Base-by-base conservation (phyloP, 1,140 invertebrate species). In the Solenopsis invicta region DNA sequence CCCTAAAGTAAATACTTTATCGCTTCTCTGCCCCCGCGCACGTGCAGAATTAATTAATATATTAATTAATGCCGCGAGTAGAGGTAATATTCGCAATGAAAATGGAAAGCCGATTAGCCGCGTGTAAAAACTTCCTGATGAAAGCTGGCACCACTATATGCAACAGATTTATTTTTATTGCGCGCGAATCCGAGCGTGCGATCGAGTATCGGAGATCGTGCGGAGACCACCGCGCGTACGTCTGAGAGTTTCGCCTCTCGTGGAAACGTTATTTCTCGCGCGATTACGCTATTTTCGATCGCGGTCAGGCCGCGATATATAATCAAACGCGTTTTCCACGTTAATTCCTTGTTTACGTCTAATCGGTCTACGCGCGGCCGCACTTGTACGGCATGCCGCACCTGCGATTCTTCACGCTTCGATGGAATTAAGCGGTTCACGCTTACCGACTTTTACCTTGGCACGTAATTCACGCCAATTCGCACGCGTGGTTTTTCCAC, bases 71-170 rank as follows among this genome's bases (percentile, higher is more conserved):
- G 50, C 48, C 13, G 21, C 1, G 69, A 61, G 41, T n/a, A 13
- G 45, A 61, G 41, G 50, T 74, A 50, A 74, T 75, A 74, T 37
- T 24, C 37, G 16, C 52, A 34, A 81, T 81, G 50, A 74, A 74
- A 75, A 74, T 62, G 41, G 80, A 84, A 84, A 84, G 80, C 29
- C 69, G 72, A 48, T 84, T 84, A 74, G 24, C 69, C 18, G 13
- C 41, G 69, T 84, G 69, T 59, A 75, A 84, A 59, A 84, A 84
- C 69, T 84, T 84, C 80, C 80, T 74, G 80, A 74, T 84, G 80
- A 75, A 84, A 84, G 80, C 48, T 50, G 54, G 21, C 37, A 18
- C 50, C 24, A 8, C 18, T 18, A 4, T 18, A 4, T 18, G 12
- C 45, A 74, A 16, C 16, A 13, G 41, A 48, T 21, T n/a, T 61